Base-by-base conservation (phyloP, 2,113 vertebrate species). In the Onychorhynchus coronatus region DNA sequence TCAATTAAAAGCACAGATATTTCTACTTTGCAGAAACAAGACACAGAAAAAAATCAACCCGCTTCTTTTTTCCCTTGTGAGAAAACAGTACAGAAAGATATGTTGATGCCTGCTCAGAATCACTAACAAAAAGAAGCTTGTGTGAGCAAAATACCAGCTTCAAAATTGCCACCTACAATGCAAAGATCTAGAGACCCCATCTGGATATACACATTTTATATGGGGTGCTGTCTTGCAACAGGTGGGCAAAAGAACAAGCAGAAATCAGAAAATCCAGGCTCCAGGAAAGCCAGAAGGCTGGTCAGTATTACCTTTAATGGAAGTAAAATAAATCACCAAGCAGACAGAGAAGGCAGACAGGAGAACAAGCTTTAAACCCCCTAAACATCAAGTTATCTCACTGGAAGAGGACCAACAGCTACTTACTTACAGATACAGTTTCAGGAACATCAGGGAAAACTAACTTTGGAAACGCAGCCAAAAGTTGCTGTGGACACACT, bases 1-100 rank as follows among this genome's bases (percentile, higher is more conserved):
- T 97, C 93, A 96, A 96, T 97, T 97, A 96, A 94, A 88, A 96
- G 89, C 74, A 85, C 44, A 89, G 82, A 94, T 63, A 94, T 70
- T 89, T 85, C 71, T 76, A 46, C 74, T 95, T 76, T 56, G 31
- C 78, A 95, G 94, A 93, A 94, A 95, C 27, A 76, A 91, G 84
- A 96, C 17, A 91, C 18, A 91, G 49, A 74, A 55, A 93, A 94
- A 91, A 66, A 80, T 80, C 70, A 94, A 49, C 44, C 50, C 1
- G 3, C 31, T 73, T 79, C 87, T 91, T 81, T 46, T 37, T 31
- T 97, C 85, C 85, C 91, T 66, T 59, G 74, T 79, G 94, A 95
- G 62, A 82, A 91, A 89, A 82, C 46, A 87, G 27, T 28, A 87
- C 8, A 4, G 59, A 77, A 88, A 79, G 67, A 96, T 28, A 27